Conservation (phyloP, 2,888 invertebrate species). For the Drosophila robusta region DNA sequence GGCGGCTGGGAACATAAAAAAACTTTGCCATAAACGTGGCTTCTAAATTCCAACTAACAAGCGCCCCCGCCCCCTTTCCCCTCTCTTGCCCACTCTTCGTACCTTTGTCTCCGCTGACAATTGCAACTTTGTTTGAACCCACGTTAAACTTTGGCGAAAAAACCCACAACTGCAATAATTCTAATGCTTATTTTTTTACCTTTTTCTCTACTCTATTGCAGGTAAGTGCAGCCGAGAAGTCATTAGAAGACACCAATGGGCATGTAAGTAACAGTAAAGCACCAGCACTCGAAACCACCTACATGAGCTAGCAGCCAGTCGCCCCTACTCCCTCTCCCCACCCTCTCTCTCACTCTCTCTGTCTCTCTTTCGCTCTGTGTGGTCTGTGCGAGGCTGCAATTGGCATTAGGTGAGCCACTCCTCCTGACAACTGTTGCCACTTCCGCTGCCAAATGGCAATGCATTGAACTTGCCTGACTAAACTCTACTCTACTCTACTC, state of each 20-base stretch:
- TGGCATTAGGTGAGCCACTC: slow-evolving; percentile 63
- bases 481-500: background rate
- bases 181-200: slow-evolving; percentile 34
- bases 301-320: slow-evolving; percentile 16
- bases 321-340: background rate
- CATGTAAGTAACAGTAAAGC: slow-evolving; percentile 62
- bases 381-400: slow-evolving; percentile 40
- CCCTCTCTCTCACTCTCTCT: background rate
- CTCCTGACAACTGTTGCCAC: slow-evolving; percentile 68
- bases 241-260: slow-evolving; percentile 54
- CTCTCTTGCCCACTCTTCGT: background rate
- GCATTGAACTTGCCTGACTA: slow-evolving; percentile 63
- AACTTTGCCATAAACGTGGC: slow-evolving; percentile 46
- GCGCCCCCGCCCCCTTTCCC: background rate
- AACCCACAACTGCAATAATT: slow-evolving; percentile 50
- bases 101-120: slow-evolving; percentile 9
- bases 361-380: slow-evolving; percentile 22
- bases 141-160: slow-evolving; percentile 33
- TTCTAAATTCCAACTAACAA: slow-evolving; percentile 17
- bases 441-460: slow-evolving; percentile 65
- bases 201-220: slow-evolving; percentile 53
- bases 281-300: slow-evolving; percentile 38
- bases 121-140: slow-evolving; percentile 62
- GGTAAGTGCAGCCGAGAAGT: slow-evolving; percentile 59
- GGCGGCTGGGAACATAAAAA: slow-evolving; percentile 31